phyloP scores from a whole-genome alignment of 2,113 vertebrate species.

The Sylvilagus bachmani region DNA sequence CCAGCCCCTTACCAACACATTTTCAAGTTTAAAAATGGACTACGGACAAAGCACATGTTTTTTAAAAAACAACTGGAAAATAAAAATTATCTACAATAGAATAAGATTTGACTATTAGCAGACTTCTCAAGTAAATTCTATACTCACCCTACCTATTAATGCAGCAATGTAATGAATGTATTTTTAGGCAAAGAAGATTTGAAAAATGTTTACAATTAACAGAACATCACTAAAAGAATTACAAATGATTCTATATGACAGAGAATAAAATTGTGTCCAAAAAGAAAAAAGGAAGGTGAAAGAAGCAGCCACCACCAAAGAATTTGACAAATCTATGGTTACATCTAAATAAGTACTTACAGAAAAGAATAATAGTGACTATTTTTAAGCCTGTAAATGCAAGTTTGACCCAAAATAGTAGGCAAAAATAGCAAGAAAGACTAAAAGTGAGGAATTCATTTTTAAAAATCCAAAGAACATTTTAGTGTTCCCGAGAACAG shows the following conservation, averaged over 20 bases:
- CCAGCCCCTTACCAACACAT: background rate
- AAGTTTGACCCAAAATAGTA: constrained; percentile 25
- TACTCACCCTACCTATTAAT: background rate
- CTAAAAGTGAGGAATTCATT: background rate
- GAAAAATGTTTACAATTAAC: background rate
- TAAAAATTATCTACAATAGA: background rate
- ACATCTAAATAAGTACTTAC: constrained; percentile 22
- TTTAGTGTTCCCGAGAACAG: constrained; percentile 10
- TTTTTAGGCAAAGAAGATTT: constrained; percentile 49
- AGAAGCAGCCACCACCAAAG: constrained; percentile 4
- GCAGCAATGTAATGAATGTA: background rate
- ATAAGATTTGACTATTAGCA: background rate
- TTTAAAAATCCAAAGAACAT: background rate
- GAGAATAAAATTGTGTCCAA: constrained; percentile 9
- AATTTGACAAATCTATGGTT: background rate
- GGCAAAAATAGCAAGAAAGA: background rate
- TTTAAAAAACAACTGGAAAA: constrained; percentile 2
- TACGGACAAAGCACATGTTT: background rate
- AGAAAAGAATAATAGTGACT: constrained; percentile 8
- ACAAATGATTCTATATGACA: constrained; percentile 9
- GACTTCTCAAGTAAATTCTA: constrained; percentile 34
- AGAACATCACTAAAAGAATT: background rate
- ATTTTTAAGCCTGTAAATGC: background rate
- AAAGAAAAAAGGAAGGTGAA: background rate
- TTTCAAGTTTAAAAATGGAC: background rate